Evolutionary conservation across 2,797 vertebrate genomes (phyloP).

Genomic region (Rhinella marina): DNA sequence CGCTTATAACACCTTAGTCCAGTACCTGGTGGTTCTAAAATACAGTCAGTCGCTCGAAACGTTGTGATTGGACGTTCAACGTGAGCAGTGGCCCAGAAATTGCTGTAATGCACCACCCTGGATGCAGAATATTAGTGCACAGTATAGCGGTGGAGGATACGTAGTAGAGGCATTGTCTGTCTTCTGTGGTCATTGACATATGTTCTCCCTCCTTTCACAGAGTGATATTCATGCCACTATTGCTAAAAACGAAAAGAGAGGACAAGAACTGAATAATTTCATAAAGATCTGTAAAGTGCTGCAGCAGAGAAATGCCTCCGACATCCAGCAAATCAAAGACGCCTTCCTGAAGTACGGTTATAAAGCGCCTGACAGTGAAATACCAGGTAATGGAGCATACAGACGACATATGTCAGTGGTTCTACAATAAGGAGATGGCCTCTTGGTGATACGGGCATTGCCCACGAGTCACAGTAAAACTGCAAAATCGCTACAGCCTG

Average conservation of each 20-base stretch:
- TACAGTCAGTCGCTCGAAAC: too few species aligned
- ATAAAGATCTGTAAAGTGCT: conserved; percentile 79
- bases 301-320: conserved; percentile 76
- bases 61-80: too few species aligned
- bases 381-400: conserved; percentile 70
- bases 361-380: conserved; percentile 67
- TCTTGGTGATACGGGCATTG: too few species aligned
- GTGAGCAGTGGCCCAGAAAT: too few species aligned
- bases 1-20: too few species aligned
- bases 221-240: conserved; percentile 73
- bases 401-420: neutral
- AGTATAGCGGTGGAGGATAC: neutral
- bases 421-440: neutral
- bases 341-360: conserved; percentile 87
- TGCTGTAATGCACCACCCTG: too few species aligned
- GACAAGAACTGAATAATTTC: conserved; percentile 73
- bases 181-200: neutral
- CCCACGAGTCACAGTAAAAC: neutral
- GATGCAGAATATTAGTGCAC: neutral
- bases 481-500: neutral
- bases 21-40: too few species aligned
- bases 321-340: conserved; percentile 78
- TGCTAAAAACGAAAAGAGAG: conserved; percentile 68
- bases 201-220: conserved; percentile 69
- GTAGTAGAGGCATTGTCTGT: neutral